Percentiles rank a stretch among this genome's conserved stretches.
These are phyloP conservation scores for Argyra leucocephala DNA, from an alignment of 2,888 invertebrate genomes.

Conservation along the genomic window DNA sequence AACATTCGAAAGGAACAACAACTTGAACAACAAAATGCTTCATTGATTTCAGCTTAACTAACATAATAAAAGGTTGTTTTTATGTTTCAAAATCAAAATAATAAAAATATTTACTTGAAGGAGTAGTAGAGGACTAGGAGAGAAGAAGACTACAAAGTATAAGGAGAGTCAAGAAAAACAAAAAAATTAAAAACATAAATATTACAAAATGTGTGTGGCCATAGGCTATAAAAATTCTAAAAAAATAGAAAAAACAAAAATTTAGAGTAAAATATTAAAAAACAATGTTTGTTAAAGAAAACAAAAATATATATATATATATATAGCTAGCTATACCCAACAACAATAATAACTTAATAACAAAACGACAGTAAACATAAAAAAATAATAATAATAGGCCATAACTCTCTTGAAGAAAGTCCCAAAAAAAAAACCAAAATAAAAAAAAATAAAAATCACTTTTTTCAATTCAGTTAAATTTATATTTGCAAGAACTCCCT, in stretches of 20 bases:
- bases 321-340: too few species aligned
- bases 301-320: too few species aligned
- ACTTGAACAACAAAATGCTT: not conserved
- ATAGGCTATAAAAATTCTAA: not conserved
- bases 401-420: not conserved
- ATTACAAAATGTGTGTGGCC: not conserved
- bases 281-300: not conserved
- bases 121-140: not conserved
- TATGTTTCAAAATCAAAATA: not conserved
- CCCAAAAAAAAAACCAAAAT: not conserved
- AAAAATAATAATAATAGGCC: not conserved
- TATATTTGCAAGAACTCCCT: not conserved
- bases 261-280: not conserved
- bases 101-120: not conserved
- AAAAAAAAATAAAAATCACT: not conserved
- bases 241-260: not conserved
- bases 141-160: not conserved
- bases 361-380: not conserved
- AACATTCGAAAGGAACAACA: not conserved
- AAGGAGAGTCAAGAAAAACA: not conserved
- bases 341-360: not conserved
- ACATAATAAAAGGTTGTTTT: slow-evolving; percentile 3
- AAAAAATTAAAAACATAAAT: not conserved
- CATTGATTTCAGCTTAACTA: slow-evolving; percentile 3
- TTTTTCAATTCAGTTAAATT: not conserved